phyloP scores from a whole-genome alignment of 2,888 invertebrate genomes.

The Ophion ventricosus region DNA sequence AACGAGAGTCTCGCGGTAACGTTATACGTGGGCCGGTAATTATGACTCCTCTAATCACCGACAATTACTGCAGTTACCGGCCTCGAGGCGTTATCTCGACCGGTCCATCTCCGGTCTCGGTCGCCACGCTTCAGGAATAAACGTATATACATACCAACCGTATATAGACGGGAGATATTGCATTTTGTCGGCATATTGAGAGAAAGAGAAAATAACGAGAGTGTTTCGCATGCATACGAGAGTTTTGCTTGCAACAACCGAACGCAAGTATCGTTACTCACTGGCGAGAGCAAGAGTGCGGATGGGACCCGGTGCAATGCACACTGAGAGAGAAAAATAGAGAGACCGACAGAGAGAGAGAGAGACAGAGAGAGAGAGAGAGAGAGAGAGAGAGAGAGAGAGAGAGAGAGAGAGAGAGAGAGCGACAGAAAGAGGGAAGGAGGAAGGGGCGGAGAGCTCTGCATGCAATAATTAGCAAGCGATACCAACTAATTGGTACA shows the following conservation, averaged over 20 bases:
- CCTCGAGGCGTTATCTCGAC: constrained; percentile 79
- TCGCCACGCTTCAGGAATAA: constrained; percentile 60
- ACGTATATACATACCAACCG: constrained; percentile 22
- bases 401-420: too few species aligned
- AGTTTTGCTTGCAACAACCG: constrained; percentile 5
- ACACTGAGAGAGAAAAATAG: too few species aligned
- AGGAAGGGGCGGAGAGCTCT: constrained; percentile 3
- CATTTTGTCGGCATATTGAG: constrained; percentile 56
- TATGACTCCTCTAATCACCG: constrained; percentile 82
- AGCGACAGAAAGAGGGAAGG: too few species aligned
- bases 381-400: too few species aligned
- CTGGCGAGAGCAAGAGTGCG: neutral
- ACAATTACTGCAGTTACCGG: constrained; percentile 82
- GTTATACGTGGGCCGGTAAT: constrained; percentile 73
- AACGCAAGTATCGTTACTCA: constrained; percentile 15
- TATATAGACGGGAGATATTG: constrained; percentile 28
- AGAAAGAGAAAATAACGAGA: constrained; percentile 57
- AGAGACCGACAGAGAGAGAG: too few species aligned
- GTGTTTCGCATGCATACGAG: neutral
- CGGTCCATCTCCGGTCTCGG: constrained; percentile 72
- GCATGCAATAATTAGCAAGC: constrained; percentile 25
- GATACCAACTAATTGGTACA: constrained; percentile 34
- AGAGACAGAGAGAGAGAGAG: too few species aligned
- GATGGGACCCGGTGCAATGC: constrained; percentile 10
- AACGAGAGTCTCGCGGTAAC: constrained; percentile 69